Evolutionary conservation across 2,888 invertebrate species (phyloP), one percentile per base, ranked within the genome.

Genomic region (Lumbricus terrestris): DNA sequence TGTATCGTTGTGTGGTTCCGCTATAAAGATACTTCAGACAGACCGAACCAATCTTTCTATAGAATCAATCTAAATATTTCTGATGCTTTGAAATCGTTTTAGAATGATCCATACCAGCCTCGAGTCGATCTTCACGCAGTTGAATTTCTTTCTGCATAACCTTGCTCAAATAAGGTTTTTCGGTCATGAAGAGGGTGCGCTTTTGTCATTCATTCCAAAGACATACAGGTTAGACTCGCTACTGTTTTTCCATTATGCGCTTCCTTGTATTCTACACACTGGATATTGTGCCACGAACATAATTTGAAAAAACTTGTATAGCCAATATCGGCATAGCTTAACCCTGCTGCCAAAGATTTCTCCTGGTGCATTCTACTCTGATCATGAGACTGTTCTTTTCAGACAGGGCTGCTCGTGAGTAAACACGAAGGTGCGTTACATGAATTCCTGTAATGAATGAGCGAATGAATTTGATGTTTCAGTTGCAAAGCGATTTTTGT

Each of bases 111-210:
- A 98, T 95, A 98, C 97, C 93, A 98, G 98, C 88, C 96, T 98
- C 91, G 97, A 98, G 95, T 97, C 97, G 54, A 97, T 97, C 96
- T 99, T 98, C 94, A 98, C 99, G 0, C 98, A 98, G 91, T 97
- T 99, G 93, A 99, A 99, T 96, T 99, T 99, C 96, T 99, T 99
- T 96, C 96, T 99, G 89, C 99, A 99, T 96, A 98, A 98, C 95
- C 95, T 99, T 94, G 98, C 98, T 3, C 99, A 99, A 95, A 95
- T 98, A 93, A 94, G 98, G 92, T 98, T 98, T 93, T 97, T 97
- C 90, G 97, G 97, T n/a, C 97, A 97, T 93, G 95, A 94, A 40
- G 95, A 94, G 88, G 95, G 94, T 6, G 94, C 94, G 29, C 95
- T 98, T 29, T 95, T 99, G 11, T 98, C 98, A 0, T 99, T 99